Percentiles rank a stretch among this genome's conserved stretches.
phyloP scores from a whole-genome alignment of 2,888 invertebrate species.

The Eubasilissa splendida region DNA sequence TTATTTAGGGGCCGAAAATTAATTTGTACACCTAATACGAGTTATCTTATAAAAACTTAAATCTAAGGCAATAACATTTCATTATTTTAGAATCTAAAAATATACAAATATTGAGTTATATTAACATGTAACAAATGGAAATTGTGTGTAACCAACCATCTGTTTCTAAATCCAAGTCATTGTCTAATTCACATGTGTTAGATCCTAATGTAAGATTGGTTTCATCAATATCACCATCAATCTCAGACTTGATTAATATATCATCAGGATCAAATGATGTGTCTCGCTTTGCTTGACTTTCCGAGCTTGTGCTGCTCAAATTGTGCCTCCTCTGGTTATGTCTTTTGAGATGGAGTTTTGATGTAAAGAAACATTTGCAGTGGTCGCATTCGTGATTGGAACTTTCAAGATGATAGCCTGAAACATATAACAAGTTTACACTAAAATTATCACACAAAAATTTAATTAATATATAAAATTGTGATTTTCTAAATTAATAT shows the following conservation, averaged over 20 bases:
- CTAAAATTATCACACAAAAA: not conserved
- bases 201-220: slow-evolving; percentile 5
- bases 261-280: slow-evolving; percentile 27
- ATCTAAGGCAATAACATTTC: too few species aligned
- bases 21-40: too few species aligned
- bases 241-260: slow-evolving; percentile 32
- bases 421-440: not conserved
- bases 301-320: not conserved
- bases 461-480: not conserved
- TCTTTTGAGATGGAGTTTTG: slow-evolving; percentile 49
- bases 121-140: too few species aligned
- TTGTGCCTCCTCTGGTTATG: slow-evolving; percentile 48
- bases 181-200: slow-evolving; percentile 25
- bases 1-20: too few species aligned
- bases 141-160: slow-evolving; percentile 36
- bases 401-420: slow-evolving; percentile 52
- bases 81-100: too few species aligned
- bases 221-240: slow-evolving; percentile 3
- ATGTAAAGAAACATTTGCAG: slow-evolving; percentile 53
- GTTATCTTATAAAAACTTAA: too few species aligned
- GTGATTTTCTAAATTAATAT: not conserved
- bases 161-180: slow-evolving; percentile 44
- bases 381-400: slow-evolving; percentile 46
- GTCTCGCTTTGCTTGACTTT: not conserved
- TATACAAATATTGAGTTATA: too few species aligned